Conservation (phyloP, 2,113 vertebrate species). For the Gnathonemus longibarbis region DNA sequence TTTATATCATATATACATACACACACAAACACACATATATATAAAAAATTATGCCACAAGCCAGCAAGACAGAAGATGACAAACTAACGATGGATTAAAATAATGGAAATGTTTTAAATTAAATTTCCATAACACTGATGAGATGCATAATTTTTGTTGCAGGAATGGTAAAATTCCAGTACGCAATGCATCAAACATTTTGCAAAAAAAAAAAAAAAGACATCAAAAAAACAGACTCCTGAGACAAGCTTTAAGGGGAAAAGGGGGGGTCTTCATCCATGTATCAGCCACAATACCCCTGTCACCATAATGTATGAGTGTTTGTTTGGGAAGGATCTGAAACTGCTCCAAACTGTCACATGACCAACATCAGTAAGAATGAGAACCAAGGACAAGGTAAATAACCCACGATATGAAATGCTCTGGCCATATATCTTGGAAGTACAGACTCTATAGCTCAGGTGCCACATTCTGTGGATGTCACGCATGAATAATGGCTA, state of each 20-base stretch:
- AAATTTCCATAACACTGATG: neutral
- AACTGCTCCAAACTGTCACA: constrained; percentile 57
- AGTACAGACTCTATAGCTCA: constrained; percentile 44
- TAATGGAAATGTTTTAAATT: neutral
- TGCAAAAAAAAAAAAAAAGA: too few relatives aligned
- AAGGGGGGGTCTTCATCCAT: constrained; percentile 20
- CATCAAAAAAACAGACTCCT: neutral
- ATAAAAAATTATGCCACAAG: too few relatives aligned
- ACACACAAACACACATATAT: too few relatives aligned
- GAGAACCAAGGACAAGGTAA: constrained; percentile 58
- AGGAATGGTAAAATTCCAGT: neutral
- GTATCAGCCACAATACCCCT: constrained; percentile 16
- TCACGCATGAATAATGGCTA: constrained; percentile 50
- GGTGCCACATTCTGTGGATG: constrained; percentile 50
- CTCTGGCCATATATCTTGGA: constrained; percentile 49
- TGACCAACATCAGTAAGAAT: constrained; percentile 53
- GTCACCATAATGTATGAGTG: constrained; percentile 48
- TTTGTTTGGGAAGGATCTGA: constrained; percentile 42
- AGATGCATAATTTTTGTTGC: neutral
- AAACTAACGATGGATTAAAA: neutral
- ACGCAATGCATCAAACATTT: neutral
- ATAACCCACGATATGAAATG: constrained; percentile 57
- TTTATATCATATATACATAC: neutral
- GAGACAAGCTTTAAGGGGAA: constrained; percentile 16
- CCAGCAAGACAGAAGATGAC: neutral